A percentile compares a stretch with the other conserved stretches of the same genome.
Evolutionary conservation across 2,797 vertebrate species (phyloP).

Genomic region (Cheirogaleus major): DNA sequence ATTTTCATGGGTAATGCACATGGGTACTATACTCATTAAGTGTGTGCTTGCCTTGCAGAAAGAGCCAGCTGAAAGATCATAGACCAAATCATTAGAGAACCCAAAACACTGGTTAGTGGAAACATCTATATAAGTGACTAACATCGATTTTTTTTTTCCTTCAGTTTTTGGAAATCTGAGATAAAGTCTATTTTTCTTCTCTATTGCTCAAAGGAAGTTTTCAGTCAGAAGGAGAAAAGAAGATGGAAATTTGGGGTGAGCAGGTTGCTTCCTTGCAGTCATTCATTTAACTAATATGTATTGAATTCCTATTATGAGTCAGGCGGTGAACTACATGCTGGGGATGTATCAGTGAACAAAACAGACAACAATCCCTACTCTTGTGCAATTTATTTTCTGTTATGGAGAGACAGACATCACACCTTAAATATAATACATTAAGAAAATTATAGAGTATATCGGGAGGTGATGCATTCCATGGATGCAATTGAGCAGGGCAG

Average conservation of each 20-base stretch:
- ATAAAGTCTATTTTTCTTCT: not conserved
- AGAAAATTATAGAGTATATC: not conserved
- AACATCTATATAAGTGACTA: not conserved
- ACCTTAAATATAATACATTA: not conserved
- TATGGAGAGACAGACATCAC: not conserved
- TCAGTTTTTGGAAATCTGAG: constrained; percentile 12
- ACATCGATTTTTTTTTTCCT: not conserved
- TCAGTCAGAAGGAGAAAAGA: not conserved
- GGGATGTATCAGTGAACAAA: not conserved
- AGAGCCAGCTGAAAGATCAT: not conserved
- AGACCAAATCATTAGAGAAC: constrained; percentile 31
- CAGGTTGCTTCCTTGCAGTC: not conserved
- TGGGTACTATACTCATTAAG: not conserved
- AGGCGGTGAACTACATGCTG: not conserved
- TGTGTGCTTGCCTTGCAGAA: not conserved
- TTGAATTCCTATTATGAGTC: not conserved
- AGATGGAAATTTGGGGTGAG: not conserved
- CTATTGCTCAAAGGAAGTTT: not conserved
- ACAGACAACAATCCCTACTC: not conserved
- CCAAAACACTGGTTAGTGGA: not conserved
- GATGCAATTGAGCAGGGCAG: not conserved
- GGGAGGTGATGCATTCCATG: not conserved
- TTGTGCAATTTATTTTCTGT: not conserved
- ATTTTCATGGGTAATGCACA: not conserved
- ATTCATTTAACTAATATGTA: not conserved